Evolutionary conservation across 2,113 vertebrate species (phyloP), one percentile per base, ranked within the genome.

Genomic region (Gymnocephalus cernua): DNA sequence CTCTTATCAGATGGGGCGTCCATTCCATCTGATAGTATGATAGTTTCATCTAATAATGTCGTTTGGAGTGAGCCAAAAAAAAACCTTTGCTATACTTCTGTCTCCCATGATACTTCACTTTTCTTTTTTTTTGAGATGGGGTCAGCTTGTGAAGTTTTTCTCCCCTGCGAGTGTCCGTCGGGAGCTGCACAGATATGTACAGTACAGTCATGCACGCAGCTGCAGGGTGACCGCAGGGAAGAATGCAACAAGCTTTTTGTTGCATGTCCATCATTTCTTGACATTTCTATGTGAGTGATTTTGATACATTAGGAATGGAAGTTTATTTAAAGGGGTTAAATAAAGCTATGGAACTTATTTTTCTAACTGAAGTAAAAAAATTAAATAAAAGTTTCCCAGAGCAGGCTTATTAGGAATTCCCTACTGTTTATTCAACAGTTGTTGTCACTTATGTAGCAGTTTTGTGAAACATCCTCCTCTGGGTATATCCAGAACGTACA

Each of bases 1-100:
- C 21, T 47, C 67, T 88, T 85, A 90, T 93, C 90, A 85, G 86
- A 91, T 89, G 81, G 82, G 80, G 79, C 59, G 87, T 92, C 89
- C 89, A 74, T 91, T 92, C 79, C 83, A 83, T 85, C 88, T 83
- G 88, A 91, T 88, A 86, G 74, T 54, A 66, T 8, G 71, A 69
- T 73, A 57, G 64, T 85, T 85, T 83, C 63, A 45, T 84, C 80
- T 87, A 77, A 88, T 81, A 71, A 82, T 82, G 65, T 27, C n/a
- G 61, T 56, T 18, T 25, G 54, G 74, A 64, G 53, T 29, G 63
- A 81, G 70, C 69, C 59, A 57, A n/a, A 21, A 77, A 62, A 45
- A 63, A 84, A 45, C 2, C 10, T 32, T 27, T 1, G 18, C 84
- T 32, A 32, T 69, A 41, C 41, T 62, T 81, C 32, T 63, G 23